A percentile compares a stretch with the other conserved stretches of the same genome.
phyloP scores from a whole-genome alignment of 2,888 invertebrate genomes.

The Acanthosepion lycidas region DNA sequence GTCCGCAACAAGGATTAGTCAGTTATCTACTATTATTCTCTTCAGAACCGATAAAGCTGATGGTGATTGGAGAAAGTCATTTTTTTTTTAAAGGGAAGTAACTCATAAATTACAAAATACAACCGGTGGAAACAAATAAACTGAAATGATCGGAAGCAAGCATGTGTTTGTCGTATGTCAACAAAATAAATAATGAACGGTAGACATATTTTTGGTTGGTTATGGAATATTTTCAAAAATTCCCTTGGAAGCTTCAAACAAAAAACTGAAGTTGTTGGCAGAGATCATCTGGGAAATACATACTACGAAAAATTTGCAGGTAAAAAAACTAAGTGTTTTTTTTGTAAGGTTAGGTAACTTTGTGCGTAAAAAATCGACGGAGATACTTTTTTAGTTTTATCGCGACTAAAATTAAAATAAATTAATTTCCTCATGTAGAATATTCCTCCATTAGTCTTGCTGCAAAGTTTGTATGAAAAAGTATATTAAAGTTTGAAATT shows the following conservation, averaged over 20 bases:
- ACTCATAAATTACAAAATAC: not conserved
- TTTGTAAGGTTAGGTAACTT: too few species aligned
- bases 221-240: conserved; percentile 37
- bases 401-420: too few species aligned
- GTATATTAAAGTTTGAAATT: too few species aligned
- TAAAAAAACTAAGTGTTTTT: not conserved
- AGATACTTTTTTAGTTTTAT: too few species aligned
- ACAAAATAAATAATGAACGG: not conserved
- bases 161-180: not conserved
- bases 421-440: too few species aligned
- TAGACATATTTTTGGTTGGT: not conserved
- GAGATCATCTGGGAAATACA: conserved; percentile 36
- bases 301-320: conserved; percentile 36
- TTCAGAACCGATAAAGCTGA: too few species aligned
- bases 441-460: too few species aligned
- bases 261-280: not conserved
- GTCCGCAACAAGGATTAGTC: not conserved
- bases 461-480: too few species aligned
- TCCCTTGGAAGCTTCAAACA: not conserved
- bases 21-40: not conserved
- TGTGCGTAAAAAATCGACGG: too few species aligned
- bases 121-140: not conserved
- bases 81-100: not conserved
- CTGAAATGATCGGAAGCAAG: not conserved
- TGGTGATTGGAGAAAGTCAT: too few species aligned